A percentile compares a stretch with the other conserved stretches of the same genome.
Conservation (phyloP, 2,888 invertebrate genomes). For the Bimastos eiseni region DNA sequence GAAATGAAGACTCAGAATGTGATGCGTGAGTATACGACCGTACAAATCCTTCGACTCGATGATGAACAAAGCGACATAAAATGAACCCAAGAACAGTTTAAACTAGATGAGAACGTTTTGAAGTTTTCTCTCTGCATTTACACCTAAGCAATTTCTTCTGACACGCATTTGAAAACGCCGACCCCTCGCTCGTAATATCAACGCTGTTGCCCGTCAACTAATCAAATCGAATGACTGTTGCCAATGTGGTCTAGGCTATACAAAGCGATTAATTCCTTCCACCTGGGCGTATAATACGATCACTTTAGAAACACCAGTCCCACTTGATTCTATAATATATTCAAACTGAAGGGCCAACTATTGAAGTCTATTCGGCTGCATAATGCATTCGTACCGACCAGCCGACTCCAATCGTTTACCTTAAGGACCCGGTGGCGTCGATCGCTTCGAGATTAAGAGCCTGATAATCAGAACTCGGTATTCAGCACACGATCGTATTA, state of each 20-base stretch:
- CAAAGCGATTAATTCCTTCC: neutral
- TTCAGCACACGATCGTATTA: neutral
- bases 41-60: neutral
- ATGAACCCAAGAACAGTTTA: neutral
- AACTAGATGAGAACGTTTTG: slow-evolving; percentile 8
- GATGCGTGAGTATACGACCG: neutral
- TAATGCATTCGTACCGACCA: neutral
- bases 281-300: neutral
- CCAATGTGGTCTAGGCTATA: neutral
- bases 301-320: neutral
- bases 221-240: neutral
- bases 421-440: neutral
- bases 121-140: neutral
- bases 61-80: neutral
- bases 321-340: neutral
- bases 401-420: neutral
- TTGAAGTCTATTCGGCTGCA: neutral
- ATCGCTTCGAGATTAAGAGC: neutral
- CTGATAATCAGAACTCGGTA: neutral
- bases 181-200: neutral
- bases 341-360: neutral
- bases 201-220: neutral
- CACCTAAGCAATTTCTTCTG: neutral
- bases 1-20: neutral
- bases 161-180: neutral